Evolutionary conservation across 2,113 vertebrate genomes (phyloP).

Genomic region (Phaetusa simplex): DNA sequence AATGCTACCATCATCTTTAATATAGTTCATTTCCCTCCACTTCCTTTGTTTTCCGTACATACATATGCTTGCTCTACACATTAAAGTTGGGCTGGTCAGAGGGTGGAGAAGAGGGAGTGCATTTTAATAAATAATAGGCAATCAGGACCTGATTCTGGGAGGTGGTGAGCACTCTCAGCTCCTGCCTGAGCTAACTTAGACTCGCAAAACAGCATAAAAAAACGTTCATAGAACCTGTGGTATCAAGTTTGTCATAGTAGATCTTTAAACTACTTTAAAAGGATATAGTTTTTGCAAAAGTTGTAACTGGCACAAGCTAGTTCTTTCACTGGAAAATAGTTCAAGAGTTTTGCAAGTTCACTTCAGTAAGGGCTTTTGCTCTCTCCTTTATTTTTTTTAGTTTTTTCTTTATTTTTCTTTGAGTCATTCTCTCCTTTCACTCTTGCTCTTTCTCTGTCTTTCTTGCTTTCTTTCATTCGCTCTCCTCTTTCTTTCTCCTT

Average conservation of each 20-base stretch:
- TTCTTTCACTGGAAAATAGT: background rate
- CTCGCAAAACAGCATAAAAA: background rate
- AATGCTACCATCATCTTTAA: slow-evolving; percentile 51
- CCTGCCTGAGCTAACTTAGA: background rate
- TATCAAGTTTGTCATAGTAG: background rate
- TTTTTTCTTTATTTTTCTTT: background rate
- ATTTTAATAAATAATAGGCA: slow-evolving; percentile 3
- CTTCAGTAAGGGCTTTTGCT: background rate
- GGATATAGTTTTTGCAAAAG: background rate
- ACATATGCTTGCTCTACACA: background rate
- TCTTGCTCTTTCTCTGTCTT: background rate
- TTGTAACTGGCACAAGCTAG: background rate
- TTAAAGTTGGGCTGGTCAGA: background rate
- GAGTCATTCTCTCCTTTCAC: background rate
- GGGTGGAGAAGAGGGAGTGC: background rate
- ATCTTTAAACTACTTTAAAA: background rate
- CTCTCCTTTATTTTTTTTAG: background rate
- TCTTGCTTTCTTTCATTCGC: background rate
- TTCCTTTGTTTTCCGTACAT: slow-evolving; percentile 32
- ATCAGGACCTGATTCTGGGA: background rate
- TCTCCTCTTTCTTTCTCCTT: background rate
- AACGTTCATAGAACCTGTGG: background rate
- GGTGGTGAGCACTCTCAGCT: background rate
- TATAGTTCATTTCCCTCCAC: slow-evolving; percentile 13
- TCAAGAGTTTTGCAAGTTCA: background rate